A percentile compares a stretch with the other conserved stretches of the same genome.
These are phyloP conservation scores for Tupaia chinensis DNA, from an alignment of 2,113 vertebrate genomes.

Conservation along the genomic window DNA sequence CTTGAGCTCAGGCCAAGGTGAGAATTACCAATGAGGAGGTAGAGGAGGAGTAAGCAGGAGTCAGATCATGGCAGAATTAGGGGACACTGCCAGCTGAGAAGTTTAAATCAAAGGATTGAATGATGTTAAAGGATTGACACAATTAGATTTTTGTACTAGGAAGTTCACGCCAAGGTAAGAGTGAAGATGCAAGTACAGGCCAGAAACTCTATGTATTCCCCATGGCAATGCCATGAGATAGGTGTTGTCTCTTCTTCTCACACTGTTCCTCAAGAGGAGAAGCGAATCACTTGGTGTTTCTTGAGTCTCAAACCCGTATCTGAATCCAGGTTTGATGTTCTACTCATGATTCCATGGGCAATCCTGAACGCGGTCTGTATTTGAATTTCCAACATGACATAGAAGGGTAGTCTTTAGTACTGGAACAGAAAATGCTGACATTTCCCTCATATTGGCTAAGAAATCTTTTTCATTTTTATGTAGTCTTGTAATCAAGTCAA, in stretches of 20 bases:
- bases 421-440: neutral
- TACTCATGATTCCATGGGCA: accelerated
- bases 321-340: neutral
- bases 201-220: no score
- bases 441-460: neutral
- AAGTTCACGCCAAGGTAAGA: neutral
- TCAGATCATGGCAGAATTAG: neutral
- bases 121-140: no score
- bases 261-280: neutral
- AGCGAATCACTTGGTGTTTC: accelerated
- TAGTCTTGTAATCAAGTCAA: neutral
- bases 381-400: neutral
- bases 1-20: neutral
- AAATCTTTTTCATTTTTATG: neutral
- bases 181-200: accelerated
- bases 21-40: accelerated
- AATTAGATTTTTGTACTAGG: neutral
- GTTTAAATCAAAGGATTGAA: no score
- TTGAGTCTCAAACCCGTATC: neutral
- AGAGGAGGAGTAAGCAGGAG: accelerated
- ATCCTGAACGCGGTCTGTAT: accelerated
- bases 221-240: neutral
- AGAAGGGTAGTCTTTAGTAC: neutral
- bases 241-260: neutral
- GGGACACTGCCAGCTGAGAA: neutral